phyloP scores from a whole-genome alignment of 1,140 invertebrate genomes.

The Trinorchestia longiramus region DNA sequence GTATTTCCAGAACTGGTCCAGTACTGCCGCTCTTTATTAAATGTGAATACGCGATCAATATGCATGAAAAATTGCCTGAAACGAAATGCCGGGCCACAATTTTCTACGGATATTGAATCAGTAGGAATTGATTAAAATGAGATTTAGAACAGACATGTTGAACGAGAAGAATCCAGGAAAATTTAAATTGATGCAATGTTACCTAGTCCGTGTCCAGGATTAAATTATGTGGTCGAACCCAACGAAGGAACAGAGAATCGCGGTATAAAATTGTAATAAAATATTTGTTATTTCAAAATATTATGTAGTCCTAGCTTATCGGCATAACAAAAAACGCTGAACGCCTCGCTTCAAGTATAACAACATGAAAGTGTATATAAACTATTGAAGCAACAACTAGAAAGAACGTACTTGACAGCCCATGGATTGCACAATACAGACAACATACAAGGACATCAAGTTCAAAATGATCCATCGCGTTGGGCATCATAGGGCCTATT shows the following conservation, averaged over 20 bases:
- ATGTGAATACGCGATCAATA: slow-evolving; percentile 22
- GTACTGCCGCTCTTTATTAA: slow-evolving; percentile 20
- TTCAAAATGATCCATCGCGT: slow-evolving; percentile 34
- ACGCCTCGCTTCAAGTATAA: neutral
- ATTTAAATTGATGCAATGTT: neutral
- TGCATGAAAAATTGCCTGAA: neutral
- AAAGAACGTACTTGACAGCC: neutral
- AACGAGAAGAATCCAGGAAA: neutral
- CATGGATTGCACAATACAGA: neutral
- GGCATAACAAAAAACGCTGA: neutral
- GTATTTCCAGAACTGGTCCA: neutral
- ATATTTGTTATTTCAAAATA: too few species aligned
- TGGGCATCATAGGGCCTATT: slow-evolving; percentile 15
- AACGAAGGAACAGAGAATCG: neutral
- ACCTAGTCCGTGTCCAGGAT: neutral
- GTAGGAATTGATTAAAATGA: neutral
- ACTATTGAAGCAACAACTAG: neutral
- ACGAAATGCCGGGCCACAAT: neutral
- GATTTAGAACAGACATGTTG: neutral
- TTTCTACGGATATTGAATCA: neutral
- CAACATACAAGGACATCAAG: slow-evolving; percentile 9
- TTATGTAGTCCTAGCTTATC: too few species aligned
- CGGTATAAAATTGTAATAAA: neutral
- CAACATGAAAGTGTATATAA: neutral
- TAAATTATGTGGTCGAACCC: neutral